Evolutionary conservation across 2,888 invertebrate species (phyloP).

Genomic region (Synanthedon tipuliformis): DNA sequence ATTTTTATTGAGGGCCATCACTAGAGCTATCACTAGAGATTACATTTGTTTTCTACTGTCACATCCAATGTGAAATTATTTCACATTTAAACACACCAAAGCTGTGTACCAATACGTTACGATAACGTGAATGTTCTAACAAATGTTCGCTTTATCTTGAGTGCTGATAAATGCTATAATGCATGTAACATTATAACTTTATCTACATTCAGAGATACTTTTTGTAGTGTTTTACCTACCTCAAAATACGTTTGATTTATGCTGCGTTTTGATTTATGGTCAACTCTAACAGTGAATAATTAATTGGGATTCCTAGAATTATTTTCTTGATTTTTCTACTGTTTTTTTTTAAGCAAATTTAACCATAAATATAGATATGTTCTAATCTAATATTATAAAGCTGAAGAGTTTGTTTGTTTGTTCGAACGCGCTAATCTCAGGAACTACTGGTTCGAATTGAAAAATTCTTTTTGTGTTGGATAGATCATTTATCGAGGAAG

Average conservation of each 20-base stretch:
- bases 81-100: not conserved
- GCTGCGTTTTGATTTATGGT: not conserved
- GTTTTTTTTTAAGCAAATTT: no score
- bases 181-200: slow-evolving; percentile 8
- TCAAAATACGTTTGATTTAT: not conserved
- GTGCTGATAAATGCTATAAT: slow-evolving; percentile 6
- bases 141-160: not conserved
- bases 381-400: no score
- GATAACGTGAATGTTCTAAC: not conserved
- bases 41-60: not conserved
- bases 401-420: no score
- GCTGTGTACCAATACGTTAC: not conserved
- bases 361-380: no score
- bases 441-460: no score
- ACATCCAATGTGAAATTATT: not conserved
- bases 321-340: no score
- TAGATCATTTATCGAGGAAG: no score
- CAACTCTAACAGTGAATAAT: no score
- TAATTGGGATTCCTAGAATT: no score
- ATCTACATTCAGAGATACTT: slow-evolving; percentile 3
- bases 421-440: no score
- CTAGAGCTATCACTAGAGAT: not conserved
- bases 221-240: not conserved
- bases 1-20: no score
- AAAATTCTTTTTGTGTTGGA: no score